These are phyloP conservation scores for Anodontia alba DNA, from an alignment of 2,888 invertebrate species.

Conservation along the genomic window DNA sequence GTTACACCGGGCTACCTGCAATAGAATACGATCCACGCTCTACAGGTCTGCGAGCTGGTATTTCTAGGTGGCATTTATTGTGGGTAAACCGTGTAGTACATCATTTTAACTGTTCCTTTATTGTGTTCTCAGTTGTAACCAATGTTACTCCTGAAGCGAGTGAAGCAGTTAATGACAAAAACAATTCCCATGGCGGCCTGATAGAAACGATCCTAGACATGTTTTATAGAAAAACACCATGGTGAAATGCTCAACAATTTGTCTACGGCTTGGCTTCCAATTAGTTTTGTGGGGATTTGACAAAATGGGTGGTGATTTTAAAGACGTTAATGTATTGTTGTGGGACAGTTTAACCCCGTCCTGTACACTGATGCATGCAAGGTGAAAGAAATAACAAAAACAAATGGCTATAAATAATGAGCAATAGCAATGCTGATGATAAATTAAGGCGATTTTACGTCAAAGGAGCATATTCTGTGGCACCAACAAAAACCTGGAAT, in stretches of 20 bases:
- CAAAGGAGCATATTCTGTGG: too few relatives aligned
- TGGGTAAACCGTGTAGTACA: slow-evolving; percentile 31
- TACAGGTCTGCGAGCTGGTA: slow-evolving; percentile 15
- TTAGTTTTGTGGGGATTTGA: slow-evolving; percentile 18
- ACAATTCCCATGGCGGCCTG: not conserved
- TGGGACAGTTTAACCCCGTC: not conserved
- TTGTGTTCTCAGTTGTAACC: slow-evolving; percentile 38
- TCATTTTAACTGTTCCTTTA: slow-evolving; percentile 52
- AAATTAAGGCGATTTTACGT: too few relatives aligned
- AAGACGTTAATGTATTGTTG: slow-evolving; percentile 2
- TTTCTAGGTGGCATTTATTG: slow-evolving; percentile 29
- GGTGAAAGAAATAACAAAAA: not conserved
- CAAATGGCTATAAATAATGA: not conserved
- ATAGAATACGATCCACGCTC: not conserved
- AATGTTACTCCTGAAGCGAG: slow-evolving; percentile 9
- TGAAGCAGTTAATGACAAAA: slow-evolving; percentile 13
- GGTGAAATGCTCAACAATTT: not conserved
- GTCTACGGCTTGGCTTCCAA: slow-evolving; percentile 4
- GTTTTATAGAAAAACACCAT: not conserved
- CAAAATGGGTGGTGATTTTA: slow-evolving; percentile 7
- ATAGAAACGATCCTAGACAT: slow-evolving; percentile 10
- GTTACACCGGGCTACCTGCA: slow-evolving; percentile 14
- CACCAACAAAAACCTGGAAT: too few relatives aligned
- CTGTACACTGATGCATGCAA: not conserved
- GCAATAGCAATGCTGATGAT: too few relatives aligned